Evolutionary conservation across 2,797 vertebrate species (phyloP).

Genomic region (Psittacula derbiana): DNA sequence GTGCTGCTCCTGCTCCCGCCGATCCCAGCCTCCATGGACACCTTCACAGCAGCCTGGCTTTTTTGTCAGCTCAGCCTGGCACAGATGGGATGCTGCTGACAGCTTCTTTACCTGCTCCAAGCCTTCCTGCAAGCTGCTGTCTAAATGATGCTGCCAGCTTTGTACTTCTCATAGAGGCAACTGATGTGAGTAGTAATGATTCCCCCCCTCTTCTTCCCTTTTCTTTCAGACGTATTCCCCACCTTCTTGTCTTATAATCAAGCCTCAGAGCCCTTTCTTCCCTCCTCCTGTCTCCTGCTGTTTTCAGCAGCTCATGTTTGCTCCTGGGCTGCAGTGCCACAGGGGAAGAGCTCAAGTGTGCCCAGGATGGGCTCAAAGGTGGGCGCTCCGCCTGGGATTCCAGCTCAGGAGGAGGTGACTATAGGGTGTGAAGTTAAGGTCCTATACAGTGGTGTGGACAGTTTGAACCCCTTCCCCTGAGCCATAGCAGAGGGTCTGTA

Average conservation of each 20-base stretch:
- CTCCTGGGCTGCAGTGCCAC: background rate
- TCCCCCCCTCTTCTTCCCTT: background rate
- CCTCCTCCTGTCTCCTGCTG: background rate
- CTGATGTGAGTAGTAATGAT: background rate
- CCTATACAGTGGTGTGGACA: background rate
- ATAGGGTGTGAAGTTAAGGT: background rate
- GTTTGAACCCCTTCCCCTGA: background rate
- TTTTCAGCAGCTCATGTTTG: background rate
- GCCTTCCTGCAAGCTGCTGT: background rate
- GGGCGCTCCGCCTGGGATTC: background rate
- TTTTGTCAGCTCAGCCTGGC: background rate
- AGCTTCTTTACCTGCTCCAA: background rate
- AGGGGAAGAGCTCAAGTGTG: background rate
- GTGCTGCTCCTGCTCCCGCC: background rate
- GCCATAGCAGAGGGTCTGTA: background rate
- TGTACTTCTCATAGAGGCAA: background rate
- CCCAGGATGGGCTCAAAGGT: background rate
- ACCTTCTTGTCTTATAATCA: background rate
- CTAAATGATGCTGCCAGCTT: background rate
- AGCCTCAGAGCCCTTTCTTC: background rate
- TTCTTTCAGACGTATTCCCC: background rate
- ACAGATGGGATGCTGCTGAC: fast-evolving
- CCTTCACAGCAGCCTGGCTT: background rate
- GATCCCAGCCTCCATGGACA: background rate
- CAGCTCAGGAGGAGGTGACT: fast-evolving